Evolutionary conservation across 2,888 invertebrate species (phyloP), one percentile per base, ranked within the genome.

Genomic region (Pinctada fucata): DNA sequence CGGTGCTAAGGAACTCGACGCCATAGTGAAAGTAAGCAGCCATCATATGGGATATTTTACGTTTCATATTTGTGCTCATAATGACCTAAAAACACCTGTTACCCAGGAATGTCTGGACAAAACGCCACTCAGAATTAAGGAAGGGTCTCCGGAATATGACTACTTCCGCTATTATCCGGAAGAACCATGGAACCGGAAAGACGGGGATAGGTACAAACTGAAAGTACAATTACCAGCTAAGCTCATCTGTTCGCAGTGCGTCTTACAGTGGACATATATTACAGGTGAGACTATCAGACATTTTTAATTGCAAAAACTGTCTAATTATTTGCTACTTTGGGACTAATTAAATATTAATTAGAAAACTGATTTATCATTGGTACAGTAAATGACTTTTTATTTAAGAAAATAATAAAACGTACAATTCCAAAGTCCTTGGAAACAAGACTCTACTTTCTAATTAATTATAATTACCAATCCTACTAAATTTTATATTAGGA

Each of bases 21-120:
- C 79, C 48, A 75, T 73, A 8, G 73, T 81, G 13, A 76, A 80
- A 50, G 50, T 82, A 5, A 82, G 80, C 3, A 80, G 78, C 45
- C 79, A 82, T 51, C 82, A 82, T 16, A 81, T 75, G 52, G 82
- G 82, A 2, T 82, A 75, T 52, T 82, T 79, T 50, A 76, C 78
- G 69, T 82, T 82, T 51, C 76, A 78, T 49, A 48, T 82, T 2
- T 82, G 82, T 69, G 80, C 80, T 3, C 70, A 80, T 45, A 79
- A 82, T 52, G 73, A 82, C 65, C 75, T 75, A 0, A 58, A 66
- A 13, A 67, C 65, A 52, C 76, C 75, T 13, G 77, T 79, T 1
- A 79, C 82, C 3, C 75, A 80, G 52, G 75, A 70, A 13, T 82
- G 82, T 52, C 49, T 82, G 2, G 80, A 80, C 45, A 76, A 72